A percentile compares a stretch with the other conserved stretches of the same genome.
phyloP scores from a whole-genome alignment of 2,113 vertebrate species.

The Forbesichthys papilliferus region DNA sequence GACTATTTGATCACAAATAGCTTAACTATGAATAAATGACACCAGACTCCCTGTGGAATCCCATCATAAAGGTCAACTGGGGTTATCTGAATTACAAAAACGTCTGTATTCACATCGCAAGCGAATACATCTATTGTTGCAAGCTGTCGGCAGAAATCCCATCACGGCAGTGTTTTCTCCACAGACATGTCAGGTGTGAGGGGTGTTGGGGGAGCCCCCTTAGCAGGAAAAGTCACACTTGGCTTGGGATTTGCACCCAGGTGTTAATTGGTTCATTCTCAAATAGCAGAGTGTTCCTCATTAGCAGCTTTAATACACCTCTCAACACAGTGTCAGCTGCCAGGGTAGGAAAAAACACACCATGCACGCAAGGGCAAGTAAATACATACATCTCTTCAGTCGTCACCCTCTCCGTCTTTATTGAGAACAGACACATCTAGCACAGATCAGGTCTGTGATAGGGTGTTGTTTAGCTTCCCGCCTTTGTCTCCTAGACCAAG shows the following conservation, averaged over 20 bases:
- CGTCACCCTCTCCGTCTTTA: too few relatives aligned
- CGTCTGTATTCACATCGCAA: conserved; percentile 33
- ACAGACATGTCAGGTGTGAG: conserved; percentile 67
- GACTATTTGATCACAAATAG: too few relatives aligned
- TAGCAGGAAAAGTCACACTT: conserved; percentile 61
- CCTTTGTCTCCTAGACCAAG: not conserved
- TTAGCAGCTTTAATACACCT: conserved; percentile 77
- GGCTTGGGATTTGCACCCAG: conserved; percentile 63
- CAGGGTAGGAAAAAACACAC: conserved; percentile 51
- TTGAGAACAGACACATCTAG: too few relatives aligned
- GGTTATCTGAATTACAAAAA: too few relatives aligned
- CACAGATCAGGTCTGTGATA: not conserved
- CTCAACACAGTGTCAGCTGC: conserved; percentile 71
- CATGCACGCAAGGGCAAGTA: conserved; percentile 22
- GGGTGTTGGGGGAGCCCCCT: conserved; percentile 51
- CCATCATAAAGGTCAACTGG: too few relatives aligned
- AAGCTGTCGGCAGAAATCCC: conserved; percentile 51
- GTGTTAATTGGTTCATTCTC: conserved; percentile 69
- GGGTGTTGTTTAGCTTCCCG: conserved; percentile 7
- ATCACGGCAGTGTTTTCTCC: conserved; percentile 30
- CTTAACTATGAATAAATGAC: too few relatives aligned
- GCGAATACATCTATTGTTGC: not conserved
- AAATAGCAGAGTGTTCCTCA: conserved; percentile 72
- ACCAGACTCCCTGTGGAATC: too few relatives aligned
- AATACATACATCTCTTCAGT: too few relatives aligned